A percentile compares a stretch with the other conserved stretches of the same genome.
Conservation (phyloP, 2,888 invertebrate species). For the Amblyjoppa proteus region DNA sequence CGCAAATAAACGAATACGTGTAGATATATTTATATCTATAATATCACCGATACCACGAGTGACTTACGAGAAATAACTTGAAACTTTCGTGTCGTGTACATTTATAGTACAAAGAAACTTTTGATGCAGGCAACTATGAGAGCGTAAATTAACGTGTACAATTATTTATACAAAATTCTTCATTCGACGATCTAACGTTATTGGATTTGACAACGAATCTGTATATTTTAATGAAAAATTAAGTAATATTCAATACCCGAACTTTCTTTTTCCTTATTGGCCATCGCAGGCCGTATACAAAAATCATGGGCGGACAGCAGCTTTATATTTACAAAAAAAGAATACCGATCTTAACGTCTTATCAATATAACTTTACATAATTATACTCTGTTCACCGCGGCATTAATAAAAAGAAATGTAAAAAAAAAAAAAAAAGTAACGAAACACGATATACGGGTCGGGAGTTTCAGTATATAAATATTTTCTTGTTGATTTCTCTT, state of each 20-base stretch:
- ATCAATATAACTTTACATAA: conserved; percentile 31
- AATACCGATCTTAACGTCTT: conserved; percentile 28
- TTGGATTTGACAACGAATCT: conserved; percentile 23
- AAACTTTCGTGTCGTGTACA: conserved; percentile 46
- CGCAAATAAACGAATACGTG: conserved; percentile 42
- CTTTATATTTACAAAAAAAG: conserved; percentile 56
- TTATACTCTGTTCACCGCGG: conserved; percentile 11
- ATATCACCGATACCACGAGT: conserved; percentile 59
- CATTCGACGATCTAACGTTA: neutral
- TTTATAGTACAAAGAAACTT: conserved; percentile 34
- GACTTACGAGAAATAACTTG: conserved; percentile 56
- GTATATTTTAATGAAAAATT: conserved; percentile 8
- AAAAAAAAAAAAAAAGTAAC: conserved; percentile 19
- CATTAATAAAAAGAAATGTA: conserved; percentile 25
- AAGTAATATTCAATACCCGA: conserved; percentile 37
- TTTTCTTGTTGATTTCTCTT: conserved; percentile 41
- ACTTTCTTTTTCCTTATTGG: neutral
- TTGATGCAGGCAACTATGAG: conserved; percentile 27
- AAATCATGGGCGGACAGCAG: conserved; percentile 30
- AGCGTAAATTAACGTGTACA: conserved; percentile 9
- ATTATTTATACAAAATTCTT: neutral
- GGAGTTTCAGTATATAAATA: conserved; percentile 48
- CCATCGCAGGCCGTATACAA: neutral
- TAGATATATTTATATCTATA: conserved; percentile 53
- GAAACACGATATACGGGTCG: conserved; percentile 16